Conservation (phyloP, 2,797 vertebrate genomes). For the Odontamblyopus rebecca region DNA sequence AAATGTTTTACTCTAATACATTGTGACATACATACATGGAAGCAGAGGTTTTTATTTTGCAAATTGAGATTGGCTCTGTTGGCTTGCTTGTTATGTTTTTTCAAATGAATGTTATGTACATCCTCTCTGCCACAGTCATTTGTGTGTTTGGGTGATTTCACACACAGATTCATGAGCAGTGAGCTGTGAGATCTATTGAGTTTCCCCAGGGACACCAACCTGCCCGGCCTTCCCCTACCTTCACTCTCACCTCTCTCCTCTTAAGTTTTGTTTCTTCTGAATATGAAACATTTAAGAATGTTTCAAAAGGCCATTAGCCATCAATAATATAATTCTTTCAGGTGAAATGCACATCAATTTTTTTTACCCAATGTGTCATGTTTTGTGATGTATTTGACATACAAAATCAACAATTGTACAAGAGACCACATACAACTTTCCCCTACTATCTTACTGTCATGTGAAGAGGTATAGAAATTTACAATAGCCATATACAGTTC, state of each 20-base stretch:
- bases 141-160: slow-evolving; percentile 29
- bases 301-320: slow-evolving; percentile 6
- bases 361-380: neutral
- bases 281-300: slow-evolving; percentile 56
- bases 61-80: neutral
- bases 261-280: slow-evolving; percentile 71
- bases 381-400: neutral
- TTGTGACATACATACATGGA: neutral
- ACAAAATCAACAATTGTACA: neutral
- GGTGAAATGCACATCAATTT: neutral
- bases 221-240: slow-evolving; percentile 62
- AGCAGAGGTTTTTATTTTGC: neutral
- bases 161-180: slow-evolving; percentile 30
- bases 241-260: slow-evolving; percentile 22
- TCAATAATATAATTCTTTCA: neutral
- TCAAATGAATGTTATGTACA: slow-evolving; percentile 33
- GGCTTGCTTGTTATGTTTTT: slow-evolving; percentile 1
- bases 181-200: slow-evolving; percentile 42
- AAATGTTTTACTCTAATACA: neutral
- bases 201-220: slow-evolving; percentile 58
- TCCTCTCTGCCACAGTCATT: slow-evolving; percentile 35
- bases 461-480: neutral
- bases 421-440: neutral
- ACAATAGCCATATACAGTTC: neutral
- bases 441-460: neutral